These are phyloP conservation scores for Rhingia rostrata DNA, from an alignment of 2,888 invertebrate species.

Conservation along the genomic window DNA sequence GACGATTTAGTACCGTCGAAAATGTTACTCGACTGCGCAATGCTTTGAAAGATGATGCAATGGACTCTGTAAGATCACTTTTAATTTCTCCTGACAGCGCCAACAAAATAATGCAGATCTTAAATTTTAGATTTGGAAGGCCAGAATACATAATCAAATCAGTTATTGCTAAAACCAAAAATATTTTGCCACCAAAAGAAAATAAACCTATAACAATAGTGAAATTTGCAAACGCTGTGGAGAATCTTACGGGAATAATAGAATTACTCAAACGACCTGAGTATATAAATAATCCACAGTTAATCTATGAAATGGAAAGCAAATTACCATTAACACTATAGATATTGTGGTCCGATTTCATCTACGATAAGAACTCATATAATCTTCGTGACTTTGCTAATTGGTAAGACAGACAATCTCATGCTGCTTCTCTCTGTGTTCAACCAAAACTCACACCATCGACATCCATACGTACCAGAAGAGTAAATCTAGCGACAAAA, in stretches of 20 bases:
- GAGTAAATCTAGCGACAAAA: background rate
- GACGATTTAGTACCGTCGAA: background rate
- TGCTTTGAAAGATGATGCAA: slow-evolving; percentile 16
- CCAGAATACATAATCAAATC: slow-evolving; percentile 19
- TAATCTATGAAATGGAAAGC: background rate
- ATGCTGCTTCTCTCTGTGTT: background rate
- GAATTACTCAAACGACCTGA: slow-evolving; percentile 5
- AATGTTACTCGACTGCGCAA: slow-evolving; percentile 8
- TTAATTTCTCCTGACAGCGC: background rate
- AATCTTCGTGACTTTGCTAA: slow-evolving; percentile 2
- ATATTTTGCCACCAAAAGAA: slow-evolving; percentile 1
- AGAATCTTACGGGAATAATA: slow-evolving; percentile 30
- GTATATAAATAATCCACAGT: background rate
- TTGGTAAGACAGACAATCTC: background rate
- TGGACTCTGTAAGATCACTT: background rate
- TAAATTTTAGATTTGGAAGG: slow-evolving; percentile 3
- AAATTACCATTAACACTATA: slow-evolving; percentile 12
- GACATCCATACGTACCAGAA: background rate
- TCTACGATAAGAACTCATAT: background rate
- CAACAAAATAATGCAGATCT: slow-evolving; percentile 1
- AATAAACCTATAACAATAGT: slow-evolving; percentile 24
- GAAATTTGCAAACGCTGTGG: slow-evolving; percentile 16
- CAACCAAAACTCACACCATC: background rate
- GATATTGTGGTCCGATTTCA: slow-evolving; percentile 20
- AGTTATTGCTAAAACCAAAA: background rate